Percentiles rank a stretch among this genome's conserved stretches.
These are phyloP conservation scores for Platorchestia sp. DNA, from an alignment of 1,140 invertebrate genomes.

Conservation along the genomic window DNA sequence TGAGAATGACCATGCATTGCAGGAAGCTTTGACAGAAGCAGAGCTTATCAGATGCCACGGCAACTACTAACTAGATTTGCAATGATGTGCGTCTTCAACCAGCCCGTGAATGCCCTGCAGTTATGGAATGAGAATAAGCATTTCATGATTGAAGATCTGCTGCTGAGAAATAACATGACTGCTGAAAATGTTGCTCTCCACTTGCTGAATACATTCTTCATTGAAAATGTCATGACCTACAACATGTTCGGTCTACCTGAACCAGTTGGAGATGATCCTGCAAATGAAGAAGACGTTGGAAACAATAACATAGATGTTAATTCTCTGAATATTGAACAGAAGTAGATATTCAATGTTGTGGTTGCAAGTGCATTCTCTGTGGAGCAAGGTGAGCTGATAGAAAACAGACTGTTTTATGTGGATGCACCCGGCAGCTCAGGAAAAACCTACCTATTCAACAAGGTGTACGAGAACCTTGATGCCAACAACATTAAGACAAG, in stretches of 20 bases:
- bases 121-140: conserved; percentile 42
- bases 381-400: neutral
- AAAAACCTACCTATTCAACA: conserved; percentile 27
- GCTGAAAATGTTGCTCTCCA: conserved; percentile 44
- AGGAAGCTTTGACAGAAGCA: neutral
- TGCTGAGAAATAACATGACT: neutral
- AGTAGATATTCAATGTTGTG: neutral
- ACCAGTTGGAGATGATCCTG: conserved; percentile 28
- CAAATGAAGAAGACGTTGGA: conserved; percentile 34
- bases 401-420: conserved; percentile 21
- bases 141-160: conserved; percentile 18
- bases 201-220: conserved; percentile 22
- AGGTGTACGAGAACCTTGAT: neutral
- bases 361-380: too few species aligned
- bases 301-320: neutral
- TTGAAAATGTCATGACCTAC: neutral
- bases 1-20: conserved; percentile 31
- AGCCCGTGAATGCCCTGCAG: conserved; percentile 23
- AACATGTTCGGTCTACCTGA: neutral
- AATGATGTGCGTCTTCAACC: neutral
- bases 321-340: neutral
- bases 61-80: neutral
- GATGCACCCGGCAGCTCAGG: conserved; percentile 51
- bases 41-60: conserved; percentile 10
- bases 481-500: neutral